These are phyloP conservation scores for Brachypodius melanocephalos DNA, from an alignment of 2,113 vertebrate species.

Conservation along the genomic window DNA sequence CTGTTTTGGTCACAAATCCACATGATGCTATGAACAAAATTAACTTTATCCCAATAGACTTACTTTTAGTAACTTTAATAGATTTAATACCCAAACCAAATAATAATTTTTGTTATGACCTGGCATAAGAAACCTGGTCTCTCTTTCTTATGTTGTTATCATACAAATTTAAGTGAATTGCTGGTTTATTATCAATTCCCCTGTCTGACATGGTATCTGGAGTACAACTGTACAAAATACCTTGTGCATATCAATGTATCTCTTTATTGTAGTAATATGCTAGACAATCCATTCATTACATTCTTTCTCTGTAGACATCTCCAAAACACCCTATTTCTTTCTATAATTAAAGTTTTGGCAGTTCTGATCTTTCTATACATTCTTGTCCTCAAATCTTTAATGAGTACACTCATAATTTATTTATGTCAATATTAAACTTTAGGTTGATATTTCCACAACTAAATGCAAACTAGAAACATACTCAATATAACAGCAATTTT, in stretches of 20 bases:
- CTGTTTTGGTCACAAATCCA: not conserved
- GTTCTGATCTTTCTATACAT: not conserved
- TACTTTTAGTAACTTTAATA: not conserved
- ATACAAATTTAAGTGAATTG: not conserved
- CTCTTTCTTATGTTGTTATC: not conserved
- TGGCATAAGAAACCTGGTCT: not conserved
- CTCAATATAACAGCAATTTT: not conserved
- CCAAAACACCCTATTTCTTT: not conserved
- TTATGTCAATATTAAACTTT: not conserved
- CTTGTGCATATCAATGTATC: not conserved
- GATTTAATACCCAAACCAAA: not conserved
- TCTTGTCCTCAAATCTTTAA: not conserved
- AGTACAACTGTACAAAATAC: not conserved
- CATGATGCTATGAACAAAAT: not conserved
- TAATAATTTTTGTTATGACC: not conserved
- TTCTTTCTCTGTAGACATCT: not conserved
- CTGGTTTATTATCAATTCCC: not conserved
- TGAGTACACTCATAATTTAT: not conserved
- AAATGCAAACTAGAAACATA: not conserved
- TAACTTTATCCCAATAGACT: not conserved
- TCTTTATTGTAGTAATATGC: not conserved
- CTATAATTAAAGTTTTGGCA: not conserved
- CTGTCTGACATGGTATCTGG: not conserved
- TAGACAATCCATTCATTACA: not conserved
- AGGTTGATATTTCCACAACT: not conserved